Conservation (phyloP, 2,113 vertebrate genomes). For the Formicarius rufipectus region DNA sequence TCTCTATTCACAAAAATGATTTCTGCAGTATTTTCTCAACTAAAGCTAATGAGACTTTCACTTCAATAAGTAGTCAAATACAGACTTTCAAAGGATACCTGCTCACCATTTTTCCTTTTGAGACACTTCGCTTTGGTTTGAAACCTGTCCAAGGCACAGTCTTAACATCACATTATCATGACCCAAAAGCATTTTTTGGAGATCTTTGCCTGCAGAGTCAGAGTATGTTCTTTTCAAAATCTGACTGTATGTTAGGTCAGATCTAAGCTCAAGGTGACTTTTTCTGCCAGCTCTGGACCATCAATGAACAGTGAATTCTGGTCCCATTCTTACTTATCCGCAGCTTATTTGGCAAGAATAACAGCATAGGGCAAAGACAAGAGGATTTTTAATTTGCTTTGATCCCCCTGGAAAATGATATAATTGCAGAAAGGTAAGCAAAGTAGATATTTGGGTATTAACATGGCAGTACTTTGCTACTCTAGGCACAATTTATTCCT, state of each 20-base stretch:
- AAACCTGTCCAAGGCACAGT: neutral
- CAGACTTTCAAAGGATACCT: neutral
- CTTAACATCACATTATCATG: neutral
- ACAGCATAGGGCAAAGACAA: neutral
- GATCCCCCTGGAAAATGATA: neutral
- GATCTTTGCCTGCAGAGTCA: neutral
- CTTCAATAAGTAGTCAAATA: neutral
- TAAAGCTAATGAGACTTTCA: neutral
- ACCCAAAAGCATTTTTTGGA: neutral
- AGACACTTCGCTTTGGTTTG: neutral
- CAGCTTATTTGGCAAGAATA: neutral
- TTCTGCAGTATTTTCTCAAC: neutral
- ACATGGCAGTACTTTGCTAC: neutral
- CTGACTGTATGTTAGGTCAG: neutral
- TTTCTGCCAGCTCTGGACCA: neutral
- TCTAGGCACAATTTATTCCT: slow-evolving; percentile 7
- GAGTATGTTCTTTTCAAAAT: neutral
- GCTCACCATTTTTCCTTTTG: neutral
- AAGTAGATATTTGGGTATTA: neutral
- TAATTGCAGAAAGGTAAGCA: neutral
- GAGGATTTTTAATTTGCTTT: neutral
- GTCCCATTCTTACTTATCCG: neutral
- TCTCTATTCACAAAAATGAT: neutral
- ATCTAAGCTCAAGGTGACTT: neutral
- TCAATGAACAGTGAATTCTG: neutral